Evolutionary conservation across 2,797 vertebrate species (phyloP).

Genomic region (Percopsis omiscomaycus): DNA sequence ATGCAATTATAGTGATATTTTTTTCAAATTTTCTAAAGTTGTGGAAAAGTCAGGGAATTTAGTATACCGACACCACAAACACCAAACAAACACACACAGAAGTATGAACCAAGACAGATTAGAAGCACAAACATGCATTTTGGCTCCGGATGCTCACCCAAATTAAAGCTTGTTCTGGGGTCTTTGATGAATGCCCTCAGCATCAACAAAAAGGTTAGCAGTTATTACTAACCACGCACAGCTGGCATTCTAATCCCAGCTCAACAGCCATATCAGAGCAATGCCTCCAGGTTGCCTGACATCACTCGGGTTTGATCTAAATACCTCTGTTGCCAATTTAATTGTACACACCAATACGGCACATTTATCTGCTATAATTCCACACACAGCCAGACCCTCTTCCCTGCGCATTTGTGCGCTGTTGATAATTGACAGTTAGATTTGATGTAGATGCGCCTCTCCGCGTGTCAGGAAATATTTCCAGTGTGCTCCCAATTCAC

Average conservation of each 20-base stretch:
- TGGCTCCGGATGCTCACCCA: constrained; percentile 10
- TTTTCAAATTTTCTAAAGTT: no score
- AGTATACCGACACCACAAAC: no score
- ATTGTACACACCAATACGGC: not conserved
- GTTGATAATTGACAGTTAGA: constrained; percentile 40
- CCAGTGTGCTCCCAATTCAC: constrained; percentile 19
- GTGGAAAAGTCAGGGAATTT: no score
- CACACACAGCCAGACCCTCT: constrained; percentile 9
- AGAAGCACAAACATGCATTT: not conserved
- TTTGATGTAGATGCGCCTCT: constrained; percentile 19
- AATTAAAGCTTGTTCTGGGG: constrained; percentile 15
- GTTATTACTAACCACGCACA: constrained; percentile 49
- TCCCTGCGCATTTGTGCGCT: not conserved
- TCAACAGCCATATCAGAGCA: constrained; percentile 38
- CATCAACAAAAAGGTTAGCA: constrained; percentile 42
- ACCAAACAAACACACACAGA: not conserved
- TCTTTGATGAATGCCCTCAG: constrained; percentile 45
- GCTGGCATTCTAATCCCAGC: constrained; percentile 15
- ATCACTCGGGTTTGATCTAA: constrained; percentile 11
- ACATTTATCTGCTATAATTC: constrained; percentile 34
- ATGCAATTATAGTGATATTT: no score
- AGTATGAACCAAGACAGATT: no score
- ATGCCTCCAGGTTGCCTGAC: constrained; percentile 8
- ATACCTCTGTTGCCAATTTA: constrained; percentile 13
- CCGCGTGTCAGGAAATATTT: constrained; percentile 30